Conservation (phyloP, 2,888 invertebrate species). For the Philereme vetulata region DNA sequence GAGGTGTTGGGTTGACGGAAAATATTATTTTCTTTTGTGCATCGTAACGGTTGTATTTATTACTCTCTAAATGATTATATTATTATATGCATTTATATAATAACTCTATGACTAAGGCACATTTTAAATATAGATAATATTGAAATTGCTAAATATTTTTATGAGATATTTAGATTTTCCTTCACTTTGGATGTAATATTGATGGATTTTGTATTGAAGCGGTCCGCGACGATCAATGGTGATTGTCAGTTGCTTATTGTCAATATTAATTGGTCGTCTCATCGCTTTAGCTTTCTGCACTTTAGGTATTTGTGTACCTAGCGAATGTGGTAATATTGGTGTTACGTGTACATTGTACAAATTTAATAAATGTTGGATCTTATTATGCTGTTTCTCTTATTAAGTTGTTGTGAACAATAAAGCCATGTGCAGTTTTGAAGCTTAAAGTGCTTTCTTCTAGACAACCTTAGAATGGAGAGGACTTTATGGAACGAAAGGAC, state of each 20-base stretch:
- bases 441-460: too few species aligned
- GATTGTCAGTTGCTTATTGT: too few species aligned
- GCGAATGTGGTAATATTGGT: conserved; percentile 54
- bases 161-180: conserved; percentile 46
- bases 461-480: too few species aligned
- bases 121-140: conserved; percentile 28
- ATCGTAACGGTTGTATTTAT: conserved; percentile 12
- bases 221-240: not conserved
- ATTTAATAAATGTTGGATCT: conserved; percentile 80
- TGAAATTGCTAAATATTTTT: conserved; percentile 52
- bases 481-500: too few species aligned
- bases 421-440: too few species aligned
- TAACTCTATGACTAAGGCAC: conserved; percentile 19
- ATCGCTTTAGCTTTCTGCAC: conserved; percentile 59
- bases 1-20: conserved; percentile 3
- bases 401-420: too few species aligned
- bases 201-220: conserved; percentile 37
- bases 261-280: too few species aligned
- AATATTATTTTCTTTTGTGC: conserved; percentile 5
- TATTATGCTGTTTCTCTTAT: conserved; percentile 37
- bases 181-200: conserved; percentile 58
- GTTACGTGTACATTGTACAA: conserved; percentile 75
- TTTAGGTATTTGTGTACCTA: conserved; percentile 54
- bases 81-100: conserved; percentile 18
- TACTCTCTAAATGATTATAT: conserved; percentile 7